These are phyloP conservation scores for Aphelenchoides fujianensis DNA, from an alignment of 1,140 invertebrate species.

Conservation along the genomic window DNA sequence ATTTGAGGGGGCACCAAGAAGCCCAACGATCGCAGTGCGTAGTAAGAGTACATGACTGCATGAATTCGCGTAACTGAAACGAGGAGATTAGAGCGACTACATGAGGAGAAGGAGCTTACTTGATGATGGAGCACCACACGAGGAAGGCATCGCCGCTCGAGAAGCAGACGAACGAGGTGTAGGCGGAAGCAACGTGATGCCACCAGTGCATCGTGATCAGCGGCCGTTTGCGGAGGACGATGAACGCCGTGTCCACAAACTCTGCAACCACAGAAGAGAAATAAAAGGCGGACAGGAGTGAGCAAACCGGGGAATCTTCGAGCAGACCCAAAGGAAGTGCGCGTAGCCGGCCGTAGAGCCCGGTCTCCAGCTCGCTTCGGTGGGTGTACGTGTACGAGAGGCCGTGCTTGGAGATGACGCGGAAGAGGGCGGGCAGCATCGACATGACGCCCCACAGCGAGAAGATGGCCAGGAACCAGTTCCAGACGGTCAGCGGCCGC, in stretches of 20 bases:
- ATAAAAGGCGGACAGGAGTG: background rate
- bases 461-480: background rate
- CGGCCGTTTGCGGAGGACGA: constrained; percentile 53
- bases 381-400: constrained; percentile 6
- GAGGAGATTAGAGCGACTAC: no score
- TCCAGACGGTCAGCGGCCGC: constrained; percentile 5
- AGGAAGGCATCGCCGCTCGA: background rate
- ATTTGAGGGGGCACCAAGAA: constrained; percentile 8
- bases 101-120: background rate
- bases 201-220: constrained; percentile 63
- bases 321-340: constrained; percentile 13
- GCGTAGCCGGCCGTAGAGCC: background rate
- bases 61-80: background rate
- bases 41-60: constrained; percentile 1
- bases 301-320: background rate
- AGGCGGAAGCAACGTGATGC: constrained; percentile 64
- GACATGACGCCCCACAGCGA: background rate
- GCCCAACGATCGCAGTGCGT: background rate
- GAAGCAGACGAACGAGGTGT: constrained; percentile 9
- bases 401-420: background rate
- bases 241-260: constrained; percentile 46
- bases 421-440: background rate
- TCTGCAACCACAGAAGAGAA: constrained; percentile 11
- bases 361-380: constrained; percentile 3
- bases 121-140: constrained; percentile 1